phyloP scores from a whole-genome alignment of 2,797 vertebrate species.

The Otus scops region DNA sequence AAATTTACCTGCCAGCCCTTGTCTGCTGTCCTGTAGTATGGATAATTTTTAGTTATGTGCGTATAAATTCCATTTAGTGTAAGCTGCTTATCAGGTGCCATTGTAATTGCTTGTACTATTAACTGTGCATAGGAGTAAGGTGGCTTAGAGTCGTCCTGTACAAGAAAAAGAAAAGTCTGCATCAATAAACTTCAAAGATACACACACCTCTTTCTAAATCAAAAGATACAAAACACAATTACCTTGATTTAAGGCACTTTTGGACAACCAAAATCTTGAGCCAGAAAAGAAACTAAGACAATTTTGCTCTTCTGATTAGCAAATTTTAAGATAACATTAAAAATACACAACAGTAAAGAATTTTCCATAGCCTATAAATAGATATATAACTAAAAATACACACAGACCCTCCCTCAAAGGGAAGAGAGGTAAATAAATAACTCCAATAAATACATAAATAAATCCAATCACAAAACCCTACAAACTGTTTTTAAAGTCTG shows the following conservation, averaged over 20 bases:
- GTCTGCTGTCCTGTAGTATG: slow-evolving; percentile 97
- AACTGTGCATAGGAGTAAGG: slow-evolving; percentile 97
- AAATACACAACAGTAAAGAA: not conserved
- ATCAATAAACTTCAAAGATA: not conserved
- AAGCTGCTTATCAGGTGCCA: slow-evolving; percentile 95
- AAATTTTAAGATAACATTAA: not conserved
- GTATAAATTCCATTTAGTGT: slow-evolving; percentile 98
- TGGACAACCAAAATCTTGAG: not conserved
- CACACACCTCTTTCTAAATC: not conserved
- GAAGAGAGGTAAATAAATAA: not conserved
- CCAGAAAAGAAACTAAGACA: not conserved
- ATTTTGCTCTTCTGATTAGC: not conserved
- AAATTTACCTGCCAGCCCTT: slow-evolving; percentile 97
- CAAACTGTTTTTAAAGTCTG: not conserved
- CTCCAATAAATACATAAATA: not conserved
- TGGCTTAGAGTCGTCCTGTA: slow-evolving; percentile 94
- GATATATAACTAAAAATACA: not conserved
- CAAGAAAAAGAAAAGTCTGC: not conserved
- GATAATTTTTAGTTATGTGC: slow-evolving; percentile 98
- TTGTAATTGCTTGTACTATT: slow-evolving; percentile 98
- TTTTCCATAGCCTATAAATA: not conserved
- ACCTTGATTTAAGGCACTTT: not conserved
- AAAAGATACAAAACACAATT: not conserved
- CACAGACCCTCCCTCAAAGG: not conserved
- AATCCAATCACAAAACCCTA: not conserved